Conservation (phyloP, 53 echinoderm and acorn worm species). For the Stichopus horrens region DNA sequence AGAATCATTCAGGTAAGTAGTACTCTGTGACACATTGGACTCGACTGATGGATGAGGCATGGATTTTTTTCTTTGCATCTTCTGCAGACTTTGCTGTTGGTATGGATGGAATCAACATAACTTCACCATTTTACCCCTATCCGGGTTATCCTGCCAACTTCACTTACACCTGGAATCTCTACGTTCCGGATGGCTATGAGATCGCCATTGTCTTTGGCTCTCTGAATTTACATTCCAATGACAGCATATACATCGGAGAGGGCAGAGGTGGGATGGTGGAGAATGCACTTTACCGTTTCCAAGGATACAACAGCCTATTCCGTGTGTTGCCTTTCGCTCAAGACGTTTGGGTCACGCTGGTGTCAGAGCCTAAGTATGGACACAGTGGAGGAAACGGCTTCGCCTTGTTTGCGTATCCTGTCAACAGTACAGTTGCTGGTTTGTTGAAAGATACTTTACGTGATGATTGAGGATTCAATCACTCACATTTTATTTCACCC, state of each 20-base stretch:
- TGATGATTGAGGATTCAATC: no score
- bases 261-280: neutral
- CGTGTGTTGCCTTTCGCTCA: neutral
- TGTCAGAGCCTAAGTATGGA: neutral
- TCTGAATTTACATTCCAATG: neutral
- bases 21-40: no score
- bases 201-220: neutral
- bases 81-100: neutral
- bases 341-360: neutral
- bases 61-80: neutral
- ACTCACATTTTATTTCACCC: no score
- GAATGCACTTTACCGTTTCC: neutral
- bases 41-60: no score
- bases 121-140: slow-evolving; percentile 12
- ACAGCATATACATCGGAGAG: neutral
- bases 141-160: slow-evolving; percentile 27
- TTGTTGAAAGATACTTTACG: neutral
- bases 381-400: neutral
- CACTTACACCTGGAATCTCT: neutral
- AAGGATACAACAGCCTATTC: neutral
- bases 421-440: slow-evolving; percentile 30
- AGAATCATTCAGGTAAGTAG: no score
- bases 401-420: neutral
- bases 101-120: neutral
- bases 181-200: neutral